Evolutionary conservation across 2,113 vertebrate species (phyloP).

Genomic region (Prolemur simus): DNA sequence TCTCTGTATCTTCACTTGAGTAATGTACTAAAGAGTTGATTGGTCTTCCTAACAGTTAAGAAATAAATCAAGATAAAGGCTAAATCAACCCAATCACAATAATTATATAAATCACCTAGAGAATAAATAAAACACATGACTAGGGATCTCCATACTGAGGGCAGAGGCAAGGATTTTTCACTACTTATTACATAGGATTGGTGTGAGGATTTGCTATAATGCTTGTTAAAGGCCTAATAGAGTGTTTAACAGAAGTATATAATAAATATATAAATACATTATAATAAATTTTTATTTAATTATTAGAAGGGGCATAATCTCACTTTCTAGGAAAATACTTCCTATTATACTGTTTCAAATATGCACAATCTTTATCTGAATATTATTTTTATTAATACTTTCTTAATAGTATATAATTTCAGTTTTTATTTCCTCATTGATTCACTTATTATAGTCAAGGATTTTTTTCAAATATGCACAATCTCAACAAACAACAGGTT

Average conservation of each 20-base stretch:
- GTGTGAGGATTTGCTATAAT: background rate
- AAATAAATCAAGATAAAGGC: slow-evolving; percentile 20
- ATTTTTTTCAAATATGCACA: slow-evolving; percentile 21
- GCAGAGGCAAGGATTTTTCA: background rate
- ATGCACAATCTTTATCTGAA: background rate
- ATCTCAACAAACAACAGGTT: background rate
- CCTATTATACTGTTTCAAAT: slow-evolving; percentile 10
- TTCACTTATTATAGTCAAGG: too few relatives aligned
- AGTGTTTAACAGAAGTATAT: background rate
- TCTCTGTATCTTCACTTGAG: background rate
- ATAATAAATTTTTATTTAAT: background rate
- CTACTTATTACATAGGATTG: background rate
- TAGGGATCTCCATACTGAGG: background rate
- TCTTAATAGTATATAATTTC: too few relatives aligned
- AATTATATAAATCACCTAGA: background rate
- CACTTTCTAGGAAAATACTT: background rate
- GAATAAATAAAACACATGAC: background rate
- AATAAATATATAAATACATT: background rate
- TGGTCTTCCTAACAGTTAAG: background rate
- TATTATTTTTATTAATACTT: too few relatives aligned
- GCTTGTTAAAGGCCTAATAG: background rate
- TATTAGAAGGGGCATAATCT: background rate
- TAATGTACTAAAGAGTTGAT: background rate
- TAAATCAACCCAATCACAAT: background rate
- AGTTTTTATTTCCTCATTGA: too few relatives aligned